Conservation (phyloP, 2,113 vertebrate species). For the Bos javanicus region DNA sequence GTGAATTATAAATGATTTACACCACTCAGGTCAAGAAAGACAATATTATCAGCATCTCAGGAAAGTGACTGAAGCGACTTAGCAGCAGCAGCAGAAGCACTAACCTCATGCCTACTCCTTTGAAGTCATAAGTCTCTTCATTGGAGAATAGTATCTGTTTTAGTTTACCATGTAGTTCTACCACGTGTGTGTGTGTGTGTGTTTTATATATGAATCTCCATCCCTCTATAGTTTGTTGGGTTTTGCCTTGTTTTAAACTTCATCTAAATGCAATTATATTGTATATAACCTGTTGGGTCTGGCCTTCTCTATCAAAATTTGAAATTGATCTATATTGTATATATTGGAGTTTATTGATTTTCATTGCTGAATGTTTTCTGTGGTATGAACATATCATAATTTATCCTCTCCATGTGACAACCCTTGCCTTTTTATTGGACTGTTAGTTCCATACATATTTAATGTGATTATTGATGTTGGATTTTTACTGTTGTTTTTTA, state of each 20-base stretch:
- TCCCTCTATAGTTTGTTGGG: background rate
- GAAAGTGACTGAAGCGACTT: no score
- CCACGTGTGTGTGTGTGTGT: background rate
- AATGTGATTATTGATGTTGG: background rate
- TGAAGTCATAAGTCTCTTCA: background rate
- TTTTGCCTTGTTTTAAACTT: constrained; percentile 31
- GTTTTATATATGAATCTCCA: background rate
- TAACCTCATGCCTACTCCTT: background rate
- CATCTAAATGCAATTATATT: background rate
- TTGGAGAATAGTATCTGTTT: background rate
- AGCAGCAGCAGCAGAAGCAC: background rate
- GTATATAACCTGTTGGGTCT: background rate
- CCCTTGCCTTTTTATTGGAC: background rate
- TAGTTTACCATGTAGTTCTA: background rate
- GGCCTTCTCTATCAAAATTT: background rate
- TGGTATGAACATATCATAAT: background rate
- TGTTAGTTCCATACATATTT: background rate
- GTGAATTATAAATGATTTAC: background rate
- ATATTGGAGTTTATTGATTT: background rate
- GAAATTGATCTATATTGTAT: background rate
- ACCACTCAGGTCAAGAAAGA: background rate
- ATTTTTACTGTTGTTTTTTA: background rate
- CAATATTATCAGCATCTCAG: background rate
- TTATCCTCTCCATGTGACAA: background rate
- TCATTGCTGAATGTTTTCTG: background rate